phyloP scores from a whole-genome alignment of 2,888 invertebrate species.

The Rugalucina vietnamica region DNA sequence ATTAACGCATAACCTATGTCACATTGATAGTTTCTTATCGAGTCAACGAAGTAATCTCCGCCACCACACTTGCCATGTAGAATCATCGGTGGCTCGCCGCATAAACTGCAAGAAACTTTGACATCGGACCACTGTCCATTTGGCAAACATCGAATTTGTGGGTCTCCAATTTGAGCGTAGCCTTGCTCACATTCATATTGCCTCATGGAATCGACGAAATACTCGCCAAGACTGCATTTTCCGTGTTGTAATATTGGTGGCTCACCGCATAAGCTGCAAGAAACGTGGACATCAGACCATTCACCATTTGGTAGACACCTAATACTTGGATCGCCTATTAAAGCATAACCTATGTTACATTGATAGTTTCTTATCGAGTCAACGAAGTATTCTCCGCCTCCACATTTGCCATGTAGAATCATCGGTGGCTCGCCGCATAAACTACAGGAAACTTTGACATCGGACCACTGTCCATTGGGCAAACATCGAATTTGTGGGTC shows the following conservation, averaged over 20 bases:
- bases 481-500: conserved; percentile 29
- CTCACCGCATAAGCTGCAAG: conserved; percentile 40
- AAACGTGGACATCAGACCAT: conserved; percentile 41
- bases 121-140: conserved; percentile 25
- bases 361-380: conserved; percentile 18
- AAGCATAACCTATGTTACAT: conserved; percentile 41
- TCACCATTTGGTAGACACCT: conserved; percentile 35
- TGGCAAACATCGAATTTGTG: conserved; percentile 32
- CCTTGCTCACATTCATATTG: conserved; percentile 28
- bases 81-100: conserved; percentile 30
- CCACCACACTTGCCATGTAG: conserved; percentile 37
- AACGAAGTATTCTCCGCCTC: conserved; percentile 25
- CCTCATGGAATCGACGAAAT: conserved; percentile 22
- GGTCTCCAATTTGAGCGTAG: conserved; percentile 36
- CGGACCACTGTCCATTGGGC: conserved; percentile 18
- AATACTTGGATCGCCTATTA: conserved; percentile 41
- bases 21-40: conserved; percentile 34
- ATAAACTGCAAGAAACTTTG: conserved; percentile 36
- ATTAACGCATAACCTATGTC: conserved; percentile 37
- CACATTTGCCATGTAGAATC: conserved; percentile 32
- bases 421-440: conserved; percentile 37
- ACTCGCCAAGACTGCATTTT: conserved; percentile 31
- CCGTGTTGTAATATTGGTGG: conserved; percentile 38
- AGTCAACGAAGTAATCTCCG: conserved; percentile 32
- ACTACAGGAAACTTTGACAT: conserved; percentile 29